Evolutionary conservation across 1,140 invertebrate genomes (phyloP).

Genomic region (honey bee (Apis mellifera)): DNA sequence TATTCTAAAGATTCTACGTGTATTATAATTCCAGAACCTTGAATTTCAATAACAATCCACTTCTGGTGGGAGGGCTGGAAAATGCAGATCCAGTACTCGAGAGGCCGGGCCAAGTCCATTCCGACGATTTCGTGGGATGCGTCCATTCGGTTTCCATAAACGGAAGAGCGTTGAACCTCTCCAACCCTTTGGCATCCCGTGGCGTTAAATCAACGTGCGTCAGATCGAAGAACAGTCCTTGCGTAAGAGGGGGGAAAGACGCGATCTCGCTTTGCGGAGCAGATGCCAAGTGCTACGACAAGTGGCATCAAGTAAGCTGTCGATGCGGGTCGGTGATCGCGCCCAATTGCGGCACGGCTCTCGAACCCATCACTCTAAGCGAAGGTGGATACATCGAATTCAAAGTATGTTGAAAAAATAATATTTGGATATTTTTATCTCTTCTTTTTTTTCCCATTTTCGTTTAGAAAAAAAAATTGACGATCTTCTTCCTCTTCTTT

Average conservation of each 20-base stretch:
- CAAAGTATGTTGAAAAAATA: slow-evolving; percentile 69
- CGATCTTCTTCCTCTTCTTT: not conserved
- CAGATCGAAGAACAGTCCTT: slow-evolving; percentile 84
- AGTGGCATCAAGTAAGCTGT: slow-evolving; percentile 89
- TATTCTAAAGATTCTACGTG: too few species aligned
- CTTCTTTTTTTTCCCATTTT: too few species aligned
- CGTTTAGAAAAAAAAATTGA: too few species aligned
- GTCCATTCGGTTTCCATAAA: slow-evolving; percentile 94
- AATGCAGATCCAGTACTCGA: slow-evolving; percentile 92
- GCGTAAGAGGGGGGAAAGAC: slow-evolving; percentile 78
- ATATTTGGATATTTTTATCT: too few species aligned
- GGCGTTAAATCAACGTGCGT: slow-evolving; percentile 89
- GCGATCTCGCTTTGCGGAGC: slow-evolving; percentile 84
- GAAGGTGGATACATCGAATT: slow-evolving; percentile 91
- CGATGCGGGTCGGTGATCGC: slow-evolving; percentile 87
- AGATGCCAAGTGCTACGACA: slow-evolving; percentile 89
- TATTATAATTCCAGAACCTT: slow-evolving; percentile 86
- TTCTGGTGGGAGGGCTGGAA: slow-evolving; percentile 92
- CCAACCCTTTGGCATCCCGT: slow-evolving; percentile 87
- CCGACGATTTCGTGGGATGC: slow-evolving; percentile 96
- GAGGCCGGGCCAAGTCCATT: slow-evolving; percentile 92
- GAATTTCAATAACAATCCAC: slow-evolving; percentile 94
- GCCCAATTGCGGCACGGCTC: slow-evolving; percentile 89
- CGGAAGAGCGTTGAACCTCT: slow-evolving; percentile 90
- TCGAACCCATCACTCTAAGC: slow-evolving; percentile 90